Conservation (phyloP, 2,113 vertebrate genomes). For the Scopus umbretta region DNA sequence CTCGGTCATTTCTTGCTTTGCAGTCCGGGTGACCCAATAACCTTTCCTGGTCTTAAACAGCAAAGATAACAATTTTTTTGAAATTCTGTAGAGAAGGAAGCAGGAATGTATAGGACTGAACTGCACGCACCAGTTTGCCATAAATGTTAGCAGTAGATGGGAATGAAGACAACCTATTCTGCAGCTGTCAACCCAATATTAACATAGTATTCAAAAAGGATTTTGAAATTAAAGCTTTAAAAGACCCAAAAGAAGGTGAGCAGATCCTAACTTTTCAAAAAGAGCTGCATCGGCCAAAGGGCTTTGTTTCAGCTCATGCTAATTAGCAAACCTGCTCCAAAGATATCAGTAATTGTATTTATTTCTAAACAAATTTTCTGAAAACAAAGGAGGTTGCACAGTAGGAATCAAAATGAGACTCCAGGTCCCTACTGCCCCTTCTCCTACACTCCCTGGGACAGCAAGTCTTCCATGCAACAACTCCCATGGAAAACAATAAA, state of each 20-base stretch:
- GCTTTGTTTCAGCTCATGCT: neutral
- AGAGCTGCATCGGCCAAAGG: neutral
- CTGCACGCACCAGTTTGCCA: neutral
- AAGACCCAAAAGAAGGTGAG: neutral
- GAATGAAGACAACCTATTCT: neutral
- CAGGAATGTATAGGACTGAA: neutral
- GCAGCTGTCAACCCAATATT: neutral
- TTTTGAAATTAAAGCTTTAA: neutral
- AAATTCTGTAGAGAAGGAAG: neutral
- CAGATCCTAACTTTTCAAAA: neutral
- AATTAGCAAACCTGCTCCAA: neutral
- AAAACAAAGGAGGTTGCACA: neutral
- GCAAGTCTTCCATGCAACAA: neutral
- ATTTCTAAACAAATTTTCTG: neutral
- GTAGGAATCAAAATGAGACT: neutral
- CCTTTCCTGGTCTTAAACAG: neutral
- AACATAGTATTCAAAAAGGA: neutral
- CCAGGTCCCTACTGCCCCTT: neutral
- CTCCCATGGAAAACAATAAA: neutral
- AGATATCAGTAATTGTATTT: neutral
- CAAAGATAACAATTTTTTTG: neutral
- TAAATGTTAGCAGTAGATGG: neutral
- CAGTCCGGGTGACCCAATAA: neutral
- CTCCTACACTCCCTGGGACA: neutral
- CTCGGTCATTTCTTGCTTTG: neutral